Evolutionary conservation across 1,140 invertebrate genomes (phyloP).

Genomic region (Xylocopa sonorina): DNA sequence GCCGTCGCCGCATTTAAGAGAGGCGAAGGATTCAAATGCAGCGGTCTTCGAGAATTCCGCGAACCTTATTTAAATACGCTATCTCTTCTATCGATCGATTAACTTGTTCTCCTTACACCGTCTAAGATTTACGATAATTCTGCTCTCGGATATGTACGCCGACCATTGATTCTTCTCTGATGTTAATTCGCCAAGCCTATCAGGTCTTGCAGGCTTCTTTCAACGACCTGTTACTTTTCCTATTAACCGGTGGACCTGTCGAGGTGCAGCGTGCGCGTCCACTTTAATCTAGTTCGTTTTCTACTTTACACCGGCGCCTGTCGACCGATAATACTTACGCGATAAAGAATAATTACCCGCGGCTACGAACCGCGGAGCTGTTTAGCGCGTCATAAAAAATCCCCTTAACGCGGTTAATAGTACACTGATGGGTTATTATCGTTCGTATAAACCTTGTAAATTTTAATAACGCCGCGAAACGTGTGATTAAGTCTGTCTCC

Average conservation of each 20-base stretch:
- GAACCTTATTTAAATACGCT: neutral
- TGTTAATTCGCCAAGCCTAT: too few species aligned
- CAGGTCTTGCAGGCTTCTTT: too few species aligned
- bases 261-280: neutral
- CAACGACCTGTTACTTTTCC: neutral
- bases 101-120: too few species aligned
- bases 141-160: too few species aligned
- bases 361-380: neutral
- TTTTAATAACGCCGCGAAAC: constrained; percentile 33
- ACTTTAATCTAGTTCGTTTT: constrained; percentile 16
- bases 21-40: neutral
- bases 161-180: too few species aligned
- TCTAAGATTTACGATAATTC: too few species aligned
- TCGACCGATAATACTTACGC: neutral
- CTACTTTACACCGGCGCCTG: constrained; percentile 2
- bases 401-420: constrained; percentile 13
- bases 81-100: too few species aligned
- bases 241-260: neutral
- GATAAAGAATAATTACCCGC: constrained; percentile 30
- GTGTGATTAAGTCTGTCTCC: constrained; percentile 24
- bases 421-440: constrained; percentile 13
- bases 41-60: neutral
- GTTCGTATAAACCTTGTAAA: constrained; percentile 20
- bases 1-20: too few species aligned
- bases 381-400: neutral